Evolutionary conservation across 2,888 invertebrate genomes (phyloP), one percentile per base, ranked within the genome.

Genomic region (Sericinus montela): DNA sequence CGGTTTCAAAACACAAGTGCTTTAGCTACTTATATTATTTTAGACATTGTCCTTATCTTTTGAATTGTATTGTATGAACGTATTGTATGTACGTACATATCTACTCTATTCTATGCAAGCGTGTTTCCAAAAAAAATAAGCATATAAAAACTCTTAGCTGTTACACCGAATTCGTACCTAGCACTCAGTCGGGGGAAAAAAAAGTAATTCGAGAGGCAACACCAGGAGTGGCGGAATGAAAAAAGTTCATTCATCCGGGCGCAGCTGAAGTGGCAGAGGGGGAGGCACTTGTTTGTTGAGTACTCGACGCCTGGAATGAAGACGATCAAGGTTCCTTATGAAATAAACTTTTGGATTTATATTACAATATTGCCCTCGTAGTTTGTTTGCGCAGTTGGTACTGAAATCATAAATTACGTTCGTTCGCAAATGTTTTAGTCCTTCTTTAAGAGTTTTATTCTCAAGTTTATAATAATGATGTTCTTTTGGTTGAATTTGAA

Each of bases 171-270:
- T 57, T 57, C 57, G 54, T 51, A 54, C 55, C 57, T 58, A 44
- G 58, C 54, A 46, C 36, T 53, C 28, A 50, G 53, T 54, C 49
- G 35, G 50, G 52, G 53, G 8, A 8, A 57, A 25, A 8, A 57
- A 55, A 58, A 57, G 52, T 60, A 52, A 56, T 56, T 55, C 57
- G 51, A 59, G 57, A 53, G 57, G 57, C 51, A 51, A 58, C 53
- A 53, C 45, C 42, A 44, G 55, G 60, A 58, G 57, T 53, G 59
- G 63, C 60, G 65, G 68, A 69, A 75, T 69, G 69, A 68, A 67
- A 69, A 69, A 71, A 71, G 63, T 69, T 71, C 64, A 65, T 60
- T 66, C 67, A 66, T 64, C 56, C 58, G 52, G 51, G 53, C 49
- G 51, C 52, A 48, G 42, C 49, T 57, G 48, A 51, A 63, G 60